A percentile compares a stretch with the other conserved stretches of the same genome.
Conservation (phyloP, 2,797 vertebrate species). For the Potorous gilbertii region DNA sequence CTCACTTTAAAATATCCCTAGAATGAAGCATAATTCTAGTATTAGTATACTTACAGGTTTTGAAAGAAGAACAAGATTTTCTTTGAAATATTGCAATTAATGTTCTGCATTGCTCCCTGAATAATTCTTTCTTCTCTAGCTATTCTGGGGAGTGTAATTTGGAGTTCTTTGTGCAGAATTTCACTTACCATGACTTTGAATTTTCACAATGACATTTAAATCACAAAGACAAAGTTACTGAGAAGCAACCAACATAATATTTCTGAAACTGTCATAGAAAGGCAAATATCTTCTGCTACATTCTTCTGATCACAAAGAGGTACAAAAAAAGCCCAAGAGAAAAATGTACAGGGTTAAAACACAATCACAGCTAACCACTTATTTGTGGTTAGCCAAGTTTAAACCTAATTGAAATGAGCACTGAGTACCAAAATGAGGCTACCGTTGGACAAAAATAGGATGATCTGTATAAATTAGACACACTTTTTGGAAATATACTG, state of each 20-base stretch:
- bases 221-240: constrained; percentile 58
- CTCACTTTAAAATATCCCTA: constrained; percentile 72
- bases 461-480: constrained; percentile 35
- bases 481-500: constrained; percentile 27
- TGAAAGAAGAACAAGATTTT: constrained; percentile 51
- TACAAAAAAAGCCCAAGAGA: constrained; percentile 10
- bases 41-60: constrained; percentile 57
- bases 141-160: constrained; percentile 56
- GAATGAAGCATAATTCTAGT: constrained; percentile 73
- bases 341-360: constrained; percentile 35
- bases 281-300: constrained; percentile 26
- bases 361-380: constrained; percentile 38
- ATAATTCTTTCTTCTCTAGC: constrained; percentile 43
- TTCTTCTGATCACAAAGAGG: constrained; percentile 25
- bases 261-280: constrained; percentile 41
- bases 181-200: constrained; percentile 58
- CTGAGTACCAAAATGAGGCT: constrained; percentile 43
- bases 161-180: constrained; percentile 52
- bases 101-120: constrained; percentile 35
- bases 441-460: constrained; percentile 55
- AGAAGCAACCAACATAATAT: constrained; percentile 47
- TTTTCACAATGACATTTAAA: constrained; percentile 63
- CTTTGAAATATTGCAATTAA: constrained; percentile 66
- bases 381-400: constrained; percentile 35
- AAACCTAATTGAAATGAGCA: constrained; percentile 19